These are phyloP conservation scores for Ceratosolen fusciceps DNA, from an alignment of 1,140 invertebrate species.

Conservation along the genomic window DNA sequence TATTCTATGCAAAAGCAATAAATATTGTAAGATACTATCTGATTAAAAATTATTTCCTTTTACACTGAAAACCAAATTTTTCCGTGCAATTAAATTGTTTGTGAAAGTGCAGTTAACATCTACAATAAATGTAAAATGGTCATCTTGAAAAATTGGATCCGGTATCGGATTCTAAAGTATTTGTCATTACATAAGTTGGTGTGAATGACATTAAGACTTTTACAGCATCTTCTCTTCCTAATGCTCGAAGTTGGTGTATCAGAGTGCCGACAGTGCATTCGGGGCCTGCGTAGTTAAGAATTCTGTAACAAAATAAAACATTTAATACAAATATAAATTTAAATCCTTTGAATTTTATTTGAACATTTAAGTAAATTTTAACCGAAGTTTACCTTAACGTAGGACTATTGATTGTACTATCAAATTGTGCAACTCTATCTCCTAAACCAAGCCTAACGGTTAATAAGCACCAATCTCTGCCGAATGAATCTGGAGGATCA, in stretches of 20 bases:
- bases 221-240: conserved; percentile 67
- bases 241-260: conserved; percentile 63
- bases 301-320: conserved; percentile 52
- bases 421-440: conserved; percentile 67
- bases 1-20: conserved; percentile 30
- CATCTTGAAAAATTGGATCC: conserved; percentile 71
- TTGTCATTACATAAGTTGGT: conserved; percentile 63
- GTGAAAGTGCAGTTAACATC: conserved; percentile 34
- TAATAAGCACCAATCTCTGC: conserved; percentile 87
- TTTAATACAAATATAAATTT: not conserved
- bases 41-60: conserved; percentile 24
- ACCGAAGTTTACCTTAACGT: conserved; percentile 60
- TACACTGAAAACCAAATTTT: conserved; percentile 1
- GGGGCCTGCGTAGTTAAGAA: conserved; percentile 61
- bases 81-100: conserved; percentile 8
- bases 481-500: conserved; percentile 84
- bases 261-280: conserved; percentile 65
- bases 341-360: not conserved
- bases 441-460: conserved; percentile 80
- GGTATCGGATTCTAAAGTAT: conserved; percentile 65
- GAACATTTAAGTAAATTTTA: not conserved
- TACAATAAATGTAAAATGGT: conserved; percentile 61
- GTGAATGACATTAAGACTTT: conserved; percentile 65
- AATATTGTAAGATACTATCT: conserved; percentile 3
- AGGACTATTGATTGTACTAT: conserved; percentile 66